Evolutionary conservation across 1,140 invertebrate species (phyloP), one percentile per base, ranked within the genome.

Genomic region (Batillaria attramentaria): DNA sequence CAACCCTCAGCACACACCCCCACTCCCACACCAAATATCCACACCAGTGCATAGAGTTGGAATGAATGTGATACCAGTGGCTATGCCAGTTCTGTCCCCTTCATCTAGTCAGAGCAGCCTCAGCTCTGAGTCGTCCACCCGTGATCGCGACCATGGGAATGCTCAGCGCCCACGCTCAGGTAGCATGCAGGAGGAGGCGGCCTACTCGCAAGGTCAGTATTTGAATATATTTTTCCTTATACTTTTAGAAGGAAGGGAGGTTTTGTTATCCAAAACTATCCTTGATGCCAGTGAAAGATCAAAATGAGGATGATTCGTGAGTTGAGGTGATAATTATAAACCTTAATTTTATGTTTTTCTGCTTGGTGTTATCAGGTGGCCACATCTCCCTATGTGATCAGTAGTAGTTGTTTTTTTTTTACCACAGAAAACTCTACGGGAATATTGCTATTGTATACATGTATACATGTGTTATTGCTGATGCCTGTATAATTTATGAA

Each of bases 81-180:
- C n/a, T n/a, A n/a, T 57, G 35, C 39, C 73, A 1, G 33, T 57
- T 8, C 20, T 80, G 37, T 82, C 85, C 37, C 79, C 81, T 69
- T 78, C 80, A 24, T 86, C 85, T 79, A 86, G 85, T 82, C 85
- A 84, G 60, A 84, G 82, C 79, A 86, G 84, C 69, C 54, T 83
- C 24, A 81, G 81, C 81, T 84, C 83, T 0, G 84, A 86, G 50
- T 84, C 84, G 24, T 85, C 84, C 16, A n/a, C 66, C 35, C 76
- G 54, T 42, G 54, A 70, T 31, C 28, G 79, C n/a, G 78, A 78
- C 31, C 43, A 50, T 37, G 62, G 62, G 54, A 57, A 37, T 5
- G 28, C 66, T 18, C 69, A 70, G 13, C 73, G 83, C 39, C 70
- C 65, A n/a, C 68, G 79, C 18, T 84, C 83, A 35, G 84, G 82